A percentile compares a stretch with the other conserved stretches of the same genome.
Conservation (phyloP, 2,113 vertebrate species). For the Amphiprion ocellaris region DNA sequence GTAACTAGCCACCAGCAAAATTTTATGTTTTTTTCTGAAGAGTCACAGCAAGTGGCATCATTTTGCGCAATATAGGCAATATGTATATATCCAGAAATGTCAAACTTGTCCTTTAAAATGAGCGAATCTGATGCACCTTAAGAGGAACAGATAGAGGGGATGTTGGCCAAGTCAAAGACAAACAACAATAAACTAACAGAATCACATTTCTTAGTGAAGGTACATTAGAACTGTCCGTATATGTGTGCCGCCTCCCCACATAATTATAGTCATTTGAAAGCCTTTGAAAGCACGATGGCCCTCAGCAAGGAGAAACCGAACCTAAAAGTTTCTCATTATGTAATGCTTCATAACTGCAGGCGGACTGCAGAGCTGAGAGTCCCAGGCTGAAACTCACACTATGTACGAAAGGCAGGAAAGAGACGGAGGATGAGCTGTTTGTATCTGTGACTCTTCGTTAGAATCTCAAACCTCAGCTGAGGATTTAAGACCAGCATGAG, state of each 20-base stretch:
- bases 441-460: conserved; percentile 35
- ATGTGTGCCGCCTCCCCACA: conserved; percentile 17
- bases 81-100: no score
- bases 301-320: conserved; percentile 68
- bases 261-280: conserved; percentile 46
- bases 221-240: background rate
- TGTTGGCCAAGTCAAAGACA: background rate
- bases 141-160: no score
- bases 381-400: conserved; percentile 13
- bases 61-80: no score
- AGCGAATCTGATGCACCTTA: no score
- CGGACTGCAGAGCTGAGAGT: conserved; percentile 7
- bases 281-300: conserved; percentile 41
- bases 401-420: conserved; percentile 1
- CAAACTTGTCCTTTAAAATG: no score
- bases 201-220: conserved; percentile 14
- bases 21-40: no score
- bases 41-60: no score
- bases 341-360: conserved; percentile 59
- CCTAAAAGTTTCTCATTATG: conserved; percentile 58
- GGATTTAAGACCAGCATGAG: background rate
- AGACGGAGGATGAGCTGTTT: conserved; percentile 24
- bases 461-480: conserved; percentile 6
- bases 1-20: no score
- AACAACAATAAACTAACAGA: background rate